Percentiles rank a stretch among this genome's conserved stretches.
Evolutionary conservation across 64 coral and sea anemone genomes (phyloP).

Genomic region (Orbicella faveolata): DNA sequence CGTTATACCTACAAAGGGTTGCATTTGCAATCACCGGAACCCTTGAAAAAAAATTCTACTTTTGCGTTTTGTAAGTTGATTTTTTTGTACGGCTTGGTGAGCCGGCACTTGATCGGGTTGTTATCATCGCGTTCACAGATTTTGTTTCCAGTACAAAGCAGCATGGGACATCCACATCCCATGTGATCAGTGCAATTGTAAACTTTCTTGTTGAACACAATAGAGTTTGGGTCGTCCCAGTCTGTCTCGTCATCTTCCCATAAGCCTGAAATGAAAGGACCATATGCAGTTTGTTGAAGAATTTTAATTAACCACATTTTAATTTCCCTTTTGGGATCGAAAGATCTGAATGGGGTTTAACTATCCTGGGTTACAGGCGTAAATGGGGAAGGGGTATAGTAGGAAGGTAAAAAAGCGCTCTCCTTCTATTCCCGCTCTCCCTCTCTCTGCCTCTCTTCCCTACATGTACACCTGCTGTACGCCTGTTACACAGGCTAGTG

Average conservation of each 20-base stretch:
- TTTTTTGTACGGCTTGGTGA: not conserved
- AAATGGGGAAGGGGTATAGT: no score
- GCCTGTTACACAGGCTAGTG: no score
- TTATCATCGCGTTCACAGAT: not conserved
- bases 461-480: no score
- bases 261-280: not conserved
- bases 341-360: no score
- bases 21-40: not conserved
- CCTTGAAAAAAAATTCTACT: not conserved
- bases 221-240: not conserved
- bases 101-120: not conserved
- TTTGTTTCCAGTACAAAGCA: not conserved
- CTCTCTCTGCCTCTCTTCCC: no score
- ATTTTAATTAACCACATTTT: no score
- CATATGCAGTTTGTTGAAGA: not conserved
- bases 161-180: conserved; percentile 2
- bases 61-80: conserved; percentile 7
- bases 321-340: not conserved
- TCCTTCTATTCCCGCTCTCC: no score
- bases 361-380: no score
- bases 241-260: not conserved
- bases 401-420: no score
- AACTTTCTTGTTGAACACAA: not conserved
- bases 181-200: not conserved
- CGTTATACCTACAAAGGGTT: no score